Evolutionary conservation across 2,113 vertebrate genomes (phyloP).

Genomic region (Oryzias celebensis): DNA sequence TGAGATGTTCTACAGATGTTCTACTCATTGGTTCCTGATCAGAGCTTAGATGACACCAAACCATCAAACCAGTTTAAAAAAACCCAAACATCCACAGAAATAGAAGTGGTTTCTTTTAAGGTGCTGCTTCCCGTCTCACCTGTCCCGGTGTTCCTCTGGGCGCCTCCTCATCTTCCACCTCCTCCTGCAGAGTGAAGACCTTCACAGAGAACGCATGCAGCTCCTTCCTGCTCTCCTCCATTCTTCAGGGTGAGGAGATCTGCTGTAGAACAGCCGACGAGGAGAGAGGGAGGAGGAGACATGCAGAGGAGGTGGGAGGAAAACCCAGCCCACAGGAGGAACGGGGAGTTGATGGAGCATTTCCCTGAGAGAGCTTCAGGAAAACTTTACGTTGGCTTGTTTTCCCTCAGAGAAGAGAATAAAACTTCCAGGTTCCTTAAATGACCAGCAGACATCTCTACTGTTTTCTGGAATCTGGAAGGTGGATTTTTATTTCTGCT

Average conservation of each 20-base stretch:
- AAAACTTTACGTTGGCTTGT: too few species aligned
- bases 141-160: conserved; percentile 3
- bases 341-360: too few species aligned
- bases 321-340: too few species aligned
- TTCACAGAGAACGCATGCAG: conserved; percentile 31
- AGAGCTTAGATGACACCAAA: too few species aligned
- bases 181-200: conserved; percentile 51
- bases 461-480: too few species aligned
- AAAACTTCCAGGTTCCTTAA: too few species aligned
- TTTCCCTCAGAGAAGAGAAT: too few species aligned
- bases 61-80: not conserved
- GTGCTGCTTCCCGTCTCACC: conserved; percentile 3
- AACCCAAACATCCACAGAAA: not conserved
- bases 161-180: conserved; percentile 11
- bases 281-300: conserved; percentile 23
- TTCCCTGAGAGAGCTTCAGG: too few species aligned
- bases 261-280: not conserved
- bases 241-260: conserved; percentile 20
- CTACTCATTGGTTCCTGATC: too few species aligned
- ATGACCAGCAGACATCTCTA: too few species aligned
- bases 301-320: not conserved
- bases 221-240: conserved; percentile 40
- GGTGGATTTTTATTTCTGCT: too few species aligned
- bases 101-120: not conserved
- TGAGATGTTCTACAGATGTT: too few species aligned